A percentile compares a stretch with the other conserved stretches of the same genome.
Conservation (phyloP, 2,888 invertebrate genomes). For the Dolichomitus sp. region DNA sequence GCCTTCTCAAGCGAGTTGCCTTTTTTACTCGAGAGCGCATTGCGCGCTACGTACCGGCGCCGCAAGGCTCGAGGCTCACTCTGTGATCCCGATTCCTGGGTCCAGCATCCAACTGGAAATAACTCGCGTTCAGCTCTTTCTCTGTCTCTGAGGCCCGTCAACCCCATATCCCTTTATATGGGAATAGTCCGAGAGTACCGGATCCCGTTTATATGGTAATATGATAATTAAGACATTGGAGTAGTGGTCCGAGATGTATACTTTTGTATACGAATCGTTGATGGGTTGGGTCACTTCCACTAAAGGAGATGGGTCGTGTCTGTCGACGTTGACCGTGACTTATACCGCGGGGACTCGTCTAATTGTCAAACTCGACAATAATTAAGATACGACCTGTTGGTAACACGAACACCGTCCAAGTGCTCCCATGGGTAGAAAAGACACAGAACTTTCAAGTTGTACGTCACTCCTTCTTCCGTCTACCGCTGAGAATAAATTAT, state of each 20-base stretch:
- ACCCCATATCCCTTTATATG: slow-evolving; percentile 67
- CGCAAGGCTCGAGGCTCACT: slow-evolving; percentile 26
- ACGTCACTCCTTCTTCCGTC: slow-evolving; percentile 21
- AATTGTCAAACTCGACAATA: slow-evolving; percentile 54
- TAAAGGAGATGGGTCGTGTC: slow-evolving; percentile 8
- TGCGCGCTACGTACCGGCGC: slow-evolving; percentile 21
- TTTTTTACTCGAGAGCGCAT: slow-evolving; percentile 56
- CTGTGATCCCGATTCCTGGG: slow-evolving; percentile 54
- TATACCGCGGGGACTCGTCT: slow-evolving; percentile 44
- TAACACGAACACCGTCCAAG: slow-evolving; percentile 28
- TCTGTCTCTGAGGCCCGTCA: slow-evolving; percentile 58
- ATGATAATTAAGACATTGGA: slow-evolving; percentile 76
- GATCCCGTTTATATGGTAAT: slow-evolving; percentile 73
- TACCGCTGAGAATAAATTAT: slow-evolving; percentile 24
- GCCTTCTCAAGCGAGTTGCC: slow-evolving; percentile 52
- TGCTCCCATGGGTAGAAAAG: slow-evolving; percentile 46
- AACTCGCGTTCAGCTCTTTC: slow-evolving; percentile 52
- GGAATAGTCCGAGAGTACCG: slow-evolving; percentile 58
- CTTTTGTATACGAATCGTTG: slow-evolving; percentile 47
- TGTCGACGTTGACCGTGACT: slow-evolving; percentile 33
- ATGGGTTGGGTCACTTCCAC: slow-evolving; percentile 38
- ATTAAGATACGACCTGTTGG: slow-evolving; percentile 53
- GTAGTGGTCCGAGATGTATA: slow-evolving; percentile 34
- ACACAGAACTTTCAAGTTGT: slow-evolving; percentile 10
- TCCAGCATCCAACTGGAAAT: slow-evolving; percentile 49